Percentiles rank a stretch among this genome's conserved stretches.
Conservation (phyloP, 2,888 invertebrate genomes). For the Augochlorella aurata region DNA sequence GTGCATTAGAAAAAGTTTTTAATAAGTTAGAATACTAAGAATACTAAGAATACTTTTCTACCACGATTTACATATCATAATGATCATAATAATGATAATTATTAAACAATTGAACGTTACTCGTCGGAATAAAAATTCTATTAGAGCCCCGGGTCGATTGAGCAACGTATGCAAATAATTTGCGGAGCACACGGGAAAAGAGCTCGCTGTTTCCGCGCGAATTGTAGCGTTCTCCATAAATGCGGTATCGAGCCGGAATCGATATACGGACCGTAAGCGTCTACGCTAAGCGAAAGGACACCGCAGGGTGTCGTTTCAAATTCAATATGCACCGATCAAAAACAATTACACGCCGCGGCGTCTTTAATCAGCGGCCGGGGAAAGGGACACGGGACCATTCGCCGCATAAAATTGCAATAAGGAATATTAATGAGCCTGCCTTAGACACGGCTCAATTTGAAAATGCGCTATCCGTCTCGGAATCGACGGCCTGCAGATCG, state of each 20-base stretch:
- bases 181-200: too few species aligned
- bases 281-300: background rate
- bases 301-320: conserved; percentile 45
- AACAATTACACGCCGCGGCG: conserved; percentile 70
- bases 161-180: too few species aligned
- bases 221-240: too few species aligned
- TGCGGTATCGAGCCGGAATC: background rate
- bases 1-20: too few species aligned
- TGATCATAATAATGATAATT: too few species aligned
- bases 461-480: conserved; percentile 53
- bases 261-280: background rate
- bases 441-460: conserved; percentile 59
- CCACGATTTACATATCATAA: too few species aligned
- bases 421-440: conserved; percentile 69
- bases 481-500: conserved; percentile 46
- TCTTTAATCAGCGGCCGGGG: conserved; percentile 53
- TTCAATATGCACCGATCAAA: conserved; percentile 71
- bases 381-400: conserved; percentile 46
- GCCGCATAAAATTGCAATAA: conserved; percentile 72
- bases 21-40: too few species aligned
- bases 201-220: too few species aligned
- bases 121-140: too few species aligned
- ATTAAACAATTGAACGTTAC: too few species aligned
- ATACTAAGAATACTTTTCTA: too few species aligned
- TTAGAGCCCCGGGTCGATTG: too few species aligned